These are phyloP conservation scores for Diabrotica balteata DNA, from an alignment of 2,888 invertebrate species.

Conservation along the genomic window DNA sequence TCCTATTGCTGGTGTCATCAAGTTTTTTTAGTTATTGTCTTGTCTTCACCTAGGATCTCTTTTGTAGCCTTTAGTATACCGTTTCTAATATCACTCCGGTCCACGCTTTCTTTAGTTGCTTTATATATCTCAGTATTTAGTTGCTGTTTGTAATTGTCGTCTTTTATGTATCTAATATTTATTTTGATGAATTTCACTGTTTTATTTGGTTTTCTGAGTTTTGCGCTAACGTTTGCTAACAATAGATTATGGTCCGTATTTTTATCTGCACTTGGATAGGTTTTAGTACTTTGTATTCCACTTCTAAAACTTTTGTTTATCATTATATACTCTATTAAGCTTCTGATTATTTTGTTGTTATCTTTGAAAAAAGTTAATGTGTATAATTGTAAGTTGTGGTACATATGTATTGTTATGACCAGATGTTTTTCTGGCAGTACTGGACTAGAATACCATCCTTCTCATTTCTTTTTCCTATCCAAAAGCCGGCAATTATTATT, in stretches of 20 bases:
- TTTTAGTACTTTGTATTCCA: not conserved
- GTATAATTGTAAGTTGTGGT: not conserved
- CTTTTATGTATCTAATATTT: not conserved
- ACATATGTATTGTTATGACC: not conserved
- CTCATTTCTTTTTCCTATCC: not conserved
- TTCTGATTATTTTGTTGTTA: not conserved
- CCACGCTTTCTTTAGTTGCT: not conserved
- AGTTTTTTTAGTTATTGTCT: not conserved
- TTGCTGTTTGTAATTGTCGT: not conserved
- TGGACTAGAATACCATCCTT: not conserved
- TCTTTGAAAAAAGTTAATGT: not conserved
- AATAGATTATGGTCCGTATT: not conserved
- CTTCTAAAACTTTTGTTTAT: too few relatives aligned
- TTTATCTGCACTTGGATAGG: not conserved
- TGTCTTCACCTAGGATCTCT: not conserved
- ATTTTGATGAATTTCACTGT: not conserved
- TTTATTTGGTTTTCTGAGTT: not conserved
- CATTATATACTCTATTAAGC: not conserved
- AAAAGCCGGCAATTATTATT: not conserved
- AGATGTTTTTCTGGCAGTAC: not conserved
- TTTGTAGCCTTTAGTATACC: not conserved
- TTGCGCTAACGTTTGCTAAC: not conserved
- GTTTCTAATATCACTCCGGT: not conserved
- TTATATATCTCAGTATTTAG: not conserved
- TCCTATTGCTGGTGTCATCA: not conserved